Base-by-base conservation (phyloP, 2,888 invertebrate species). In the Pyrrhosoma nymphula region DNA sequence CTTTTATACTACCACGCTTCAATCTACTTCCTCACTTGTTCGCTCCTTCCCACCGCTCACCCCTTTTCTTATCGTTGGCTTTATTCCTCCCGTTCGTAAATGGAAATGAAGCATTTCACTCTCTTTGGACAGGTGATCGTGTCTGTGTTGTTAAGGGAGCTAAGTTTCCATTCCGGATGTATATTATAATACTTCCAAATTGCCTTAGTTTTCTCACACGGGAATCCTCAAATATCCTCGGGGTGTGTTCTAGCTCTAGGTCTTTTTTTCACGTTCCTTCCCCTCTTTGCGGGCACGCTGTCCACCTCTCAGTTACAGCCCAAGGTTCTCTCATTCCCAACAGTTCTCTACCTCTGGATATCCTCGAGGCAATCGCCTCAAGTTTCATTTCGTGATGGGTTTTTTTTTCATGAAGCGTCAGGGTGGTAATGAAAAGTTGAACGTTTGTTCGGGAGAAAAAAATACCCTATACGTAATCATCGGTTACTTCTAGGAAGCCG, bases 61-160 rank as follows among this genome's bases (percentile, higher is more conserved):
- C 16, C 69, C 91, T 35, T 39, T 88, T 69, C 35, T 18, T 89
- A 26, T 88, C 47, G 39, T 10, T 56, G n/a, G 16, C 35, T 56
- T 0, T 30, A 16, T 82, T 82, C 23, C 30, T 26, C 69, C 47
- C 75, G 20, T 18, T 39, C 63, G 47, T 75, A 69, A 93, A 93
- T 93, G 93, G 93, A 93, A 93, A 93, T 93, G 93, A 93, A 63
- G 69, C 93, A 55, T 75, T 93, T 93, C 69, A 93, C 69, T 93
- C 39, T 93, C 93, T 69, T 69, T 63, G 63, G 93, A 93, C 93
- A 93, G 93, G 93, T 93, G 93, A 93, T 69, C 93, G 93, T 93
- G 93, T 69, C 93, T 93, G 93, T 93, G 93, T 93, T 93, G 93
- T 93, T 93, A 93, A 60, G 93, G 75, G 69, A 93, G 93, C 69